A percentile compares a stretch with the other conserved stretches of the same genome.
These are phyloP conservation scores for Magallana angulata DNA, from an alignment of 1,140 invertebrate species.

Conservation along the genomic window DNA sequence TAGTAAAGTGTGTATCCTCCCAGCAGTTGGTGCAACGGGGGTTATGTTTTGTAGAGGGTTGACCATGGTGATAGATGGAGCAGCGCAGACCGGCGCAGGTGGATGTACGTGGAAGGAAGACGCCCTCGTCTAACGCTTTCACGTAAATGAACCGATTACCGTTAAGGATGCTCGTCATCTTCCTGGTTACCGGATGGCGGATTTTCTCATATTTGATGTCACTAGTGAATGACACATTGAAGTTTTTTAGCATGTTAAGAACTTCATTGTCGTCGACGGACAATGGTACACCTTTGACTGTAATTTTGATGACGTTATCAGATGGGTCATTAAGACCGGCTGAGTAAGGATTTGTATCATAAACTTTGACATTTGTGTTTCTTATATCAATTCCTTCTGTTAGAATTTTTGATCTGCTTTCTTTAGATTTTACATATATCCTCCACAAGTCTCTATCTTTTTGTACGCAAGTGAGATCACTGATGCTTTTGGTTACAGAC, in stretches of 20 bases:
- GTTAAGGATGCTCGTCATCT: conserved; percentile 1
- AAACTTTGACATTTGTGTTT: conserved; percentile 4
- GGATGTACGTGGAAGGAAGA: neutral
- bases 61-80: neutral
- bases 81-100: neutral
- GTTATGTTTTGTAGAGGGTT: neutral
- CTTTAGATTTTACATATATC: neutral
- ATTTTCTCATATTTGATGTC: too few species aligned
- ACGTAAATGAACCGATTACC: neutral
- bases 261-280: too few species aligned
- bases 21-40: conserved; percentile 1
- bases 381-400: neutral
- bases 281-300: neutral
- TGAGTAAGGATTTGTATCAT: conserved; percentile 3
- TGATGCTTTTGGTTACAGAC: conserved; percentile 1
- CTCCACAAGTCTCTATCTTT: neutral
- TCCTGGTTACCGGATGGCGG: neutral
- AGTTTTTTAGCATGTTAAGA: neutral
- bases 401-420: neutral
- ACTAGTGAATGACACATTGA: neutral
- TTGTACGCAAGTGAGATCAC: neutral
- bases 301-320: too few species aligned
- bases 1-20: neutral
- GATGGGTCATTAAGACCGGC: too few species aligned
- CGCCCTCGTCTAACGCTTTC: neutral